Conservation (phyloP, 2,113 vertebrate species). For the Boulengeromyrus knoepffleri region DNA sequence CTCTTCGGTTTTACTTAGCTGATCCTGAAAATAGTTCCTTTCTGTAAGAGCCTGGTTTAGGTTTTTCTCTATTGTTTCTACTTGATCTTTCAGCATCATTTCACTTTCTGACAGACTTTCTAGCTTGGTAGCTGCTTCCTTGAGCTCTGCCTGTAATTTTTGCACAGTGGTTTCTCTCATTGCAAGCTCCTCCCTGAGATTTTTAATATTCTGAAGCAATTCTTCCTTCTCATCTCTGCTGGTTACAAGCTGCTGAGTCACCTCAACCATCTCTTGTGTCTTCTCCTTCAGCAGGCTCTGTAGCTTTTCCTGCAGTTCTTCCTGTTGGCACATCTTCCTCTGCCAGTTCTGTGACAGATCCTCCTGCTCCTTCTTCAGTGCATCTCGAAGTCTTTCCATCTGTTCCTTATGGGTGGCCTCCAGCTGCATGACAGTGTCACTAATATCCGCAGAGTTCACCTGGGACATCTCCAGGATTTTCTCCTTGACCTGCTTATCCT, state of each 20-base stretch:
- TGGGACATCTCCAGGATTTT: slow-evolving; percentile 80
- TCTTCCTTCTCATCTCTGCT: slow-evolving; percentile 62
- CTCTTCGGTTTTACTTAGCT: slow-evolving; percentile 59
- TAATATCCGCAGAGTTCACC: slow-evolving; percentile 73
- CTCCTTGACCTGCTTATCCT: slow-evolving; percentile 75
- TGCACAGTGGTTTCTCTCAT: slow-evolving; percentile 62
- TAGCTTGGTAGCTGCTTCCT: slow-evolving; percentile 56
- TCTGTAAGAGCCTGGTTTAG: slow-evolving; percentile 65
- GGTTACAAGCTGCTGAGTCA: slow-evolving; percentile 58
- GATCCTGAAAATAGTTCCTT: slow-evolving; percentile 62
- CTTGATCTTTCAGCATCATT: slow-evolving; percentile 60
- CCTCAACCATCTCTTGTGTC: slow-evolving; percentile 62
- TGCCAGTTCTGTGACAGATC: slow-evolving; percentile 60
- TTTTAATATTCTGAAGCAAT: slow-evolving; percentile 48
- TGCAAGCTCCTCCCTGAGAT: slow-evolving; percentile 65
- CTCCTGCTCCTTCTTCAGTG: slow-evolving; percentile 61
- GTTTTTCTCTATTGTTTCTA: slow-evolving; percentile 67
- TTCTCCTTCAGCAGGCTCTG: slow-evolving; percentile 68
- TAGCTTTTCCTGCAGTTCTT: slow-evolving; percentile 70
- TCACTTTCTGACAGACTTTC: slow-evolving; percentile 62
- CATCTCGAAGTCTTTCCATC: slow-evolving; percentile 61
- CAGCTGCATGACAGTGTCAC: slow-evolving; percentile 68
- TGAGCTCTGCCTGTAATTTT: slow-evolving; percentile 73
- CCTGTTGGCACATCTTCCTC: slow-evolving; percentile 65
- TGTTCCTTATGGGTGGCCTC: slow-evolving; percentile 79